Conservation (phyloP, 2,113 vertebrate genomes). For the Sorex araneus region DNA sequence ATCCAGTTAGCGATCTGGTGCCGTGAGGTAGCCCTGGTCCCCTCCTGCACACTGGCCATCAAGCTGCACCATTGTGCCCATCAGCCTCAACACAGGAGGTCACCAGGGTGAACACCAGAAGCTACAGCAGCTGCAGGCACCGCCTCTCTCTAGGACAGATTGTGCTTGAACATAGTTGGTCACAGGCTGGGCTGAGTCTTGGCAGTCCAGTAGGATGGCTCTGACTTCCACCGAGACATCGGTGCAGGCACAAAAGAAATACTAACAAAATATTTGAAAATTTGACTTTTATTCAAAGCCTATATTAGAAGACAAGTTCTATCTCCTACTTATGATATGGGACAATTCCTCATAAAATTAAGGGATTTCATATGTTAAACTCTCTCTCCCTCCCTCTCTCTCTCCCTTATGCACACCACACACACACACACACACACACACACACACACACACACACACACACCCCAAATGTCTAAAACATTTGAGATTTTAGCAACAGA, state of each 20-base stretch:
- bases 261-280: not conserved
- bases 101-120: not conserved
- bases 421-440: no score
- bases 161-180: not conserved
- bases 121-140: not conserved
- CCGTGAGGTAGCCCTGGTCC: not conserved
- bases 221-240: not conserved
- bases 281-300: not conserved
- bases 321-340: not conserved
- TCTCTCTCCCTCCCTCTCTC: no score
- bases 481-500: not conserved
- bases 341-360: not conserved
- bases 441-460: no score
- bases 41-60: not conserved
- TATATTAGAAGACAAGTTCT: not conserved
- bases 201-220: not conserved
- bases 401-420: no score
- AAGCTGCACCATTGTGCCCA: not conserved
- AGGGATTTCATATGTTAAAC: not conserved
- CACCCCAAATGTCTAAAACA: no score
- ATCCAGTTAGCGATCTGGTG: not conserved
- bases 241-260: not conserved
- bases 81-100: not conserved
- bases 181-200: not conserved
- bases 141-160: slow-evolving; percentile 7